Base-by-base conservation (phyloP, 2,888 invertebrate species). In the Chydorus sphaericus region DNA sequence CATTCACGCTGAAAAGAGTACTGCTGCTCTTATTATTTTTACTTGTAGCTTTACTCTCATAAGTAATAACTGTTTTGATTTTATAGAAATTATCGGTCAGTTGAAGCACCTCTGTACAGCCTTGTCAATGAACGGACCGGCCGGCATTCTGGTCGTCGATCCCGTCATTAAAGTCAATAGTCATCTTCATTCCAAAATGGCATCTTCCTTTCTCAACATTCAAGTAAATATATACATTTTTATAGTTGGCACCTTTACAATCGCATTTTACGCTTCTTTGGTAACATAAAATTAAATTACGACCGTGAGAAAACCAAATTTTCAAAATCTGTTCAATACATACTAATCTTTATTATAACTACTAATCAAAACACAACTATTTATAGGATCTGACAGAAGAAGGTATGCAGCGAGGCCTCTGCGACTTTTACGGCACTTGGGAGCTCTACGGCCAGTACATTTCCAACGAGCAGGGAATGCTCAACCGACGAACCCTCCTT, bases 401-500 rank as follows among this genome's bases (percentile, higher is more conserved):
- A 20, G 33, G 36, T 10, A 16, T 52, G 7, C 26, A 52, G 20
- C 7, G 36, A 7, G 23, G 36, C 10, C 33, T 52, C 11, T 36
- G 36, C 20, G 36, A 52, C 33, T 36, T 52, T 23, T 52, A 52
- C 31, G 23, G 52, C 52, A 52, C 18, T 6, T 36, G 31, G 52
- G 26, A 31, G 20, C 36, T 52, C 18, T 52, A 52, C 36, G 31
- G 18, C 1, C 52, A 36, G 20, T 52, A 52, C 8, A 14, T 52
- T 33, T 23, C 31, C 33, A 52, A 52, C 52, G 52, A 52, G 23
- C 52, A 52, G 52, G 16, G 20, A 20, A 52, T 52, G 52, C 52
- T 52, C 36, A 52, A 52, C 26, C 52, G 52, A 31, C 62, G 71
- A 56, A 70, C 69, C 3, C 64, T 66, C 60, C 61, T 70, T 20